Evolutionary conservation across 2,797 vertebrate genomes (phyloP).

Genomic region (Huso huso): DNA sequence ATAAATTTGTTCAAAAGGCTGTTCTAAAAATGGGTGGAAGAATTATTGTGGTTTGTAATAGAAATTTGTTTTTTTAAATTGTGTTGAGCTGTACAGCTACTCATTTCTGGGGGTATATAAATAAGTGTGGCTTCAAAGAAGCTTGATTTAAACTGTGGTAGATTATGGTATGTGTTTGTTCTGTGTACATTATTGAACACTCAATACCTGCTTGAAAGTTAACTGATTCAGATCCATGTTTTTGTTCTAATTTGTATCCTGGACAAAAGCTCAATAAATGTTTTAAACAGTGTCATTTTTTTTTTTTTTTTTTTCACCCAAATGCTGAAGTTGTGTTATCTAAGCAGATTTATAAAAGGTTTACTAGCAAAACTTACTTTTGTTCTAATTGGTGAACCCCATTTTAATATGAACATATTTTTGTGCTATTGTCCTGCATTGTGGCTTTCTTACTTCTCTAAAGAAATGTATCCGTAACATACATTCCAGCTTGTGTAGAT

Average conservation of each 20-base stretch:
- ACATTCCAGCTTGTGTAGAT: too few relatives aligned
- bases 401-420: neutral
- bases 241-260: conserved; percentile 46
- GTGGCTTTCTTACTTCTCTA: too few relatives aligned
- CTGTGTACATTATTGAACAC: conserved; percentile 24
- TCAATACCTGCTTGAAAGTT: conserved; percentile 31
- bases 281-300: conserved; percentile 13
- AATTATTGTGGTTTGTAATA: conserved; percentile 43
- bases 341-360: neutral
- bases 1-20: conserved; percentile 30
- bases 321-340: neutral
- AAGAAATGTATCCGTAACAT: too few relatives aligned
- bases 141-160: conserved; percentile 40
- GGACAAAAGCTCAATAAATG: conserved; percentile 54
- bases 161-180: conserved; percentile 19
- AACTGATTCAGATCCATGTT: conserved; percentile 29
- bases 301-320: neutral
- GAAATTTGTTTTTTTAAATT: conserved; percentile 37
- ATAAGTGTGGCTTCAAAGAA: conserved; percentile 68
- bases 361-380: neutral
- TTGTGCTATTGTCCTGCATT: neutral
- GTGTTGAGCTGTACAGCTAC: conserved; percentile 55
- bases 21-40: conserved; percentile 16
- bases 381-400: neutral
- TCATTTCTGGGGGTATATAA: conserved; percentile 54